Percentiles rank a stretch among this genome's conserved stretches.
Evolutionary conservation across 2,888 invertebrate genomes (phyloP).

Genomic region (Melangyna quadrimaculata): DNA sequence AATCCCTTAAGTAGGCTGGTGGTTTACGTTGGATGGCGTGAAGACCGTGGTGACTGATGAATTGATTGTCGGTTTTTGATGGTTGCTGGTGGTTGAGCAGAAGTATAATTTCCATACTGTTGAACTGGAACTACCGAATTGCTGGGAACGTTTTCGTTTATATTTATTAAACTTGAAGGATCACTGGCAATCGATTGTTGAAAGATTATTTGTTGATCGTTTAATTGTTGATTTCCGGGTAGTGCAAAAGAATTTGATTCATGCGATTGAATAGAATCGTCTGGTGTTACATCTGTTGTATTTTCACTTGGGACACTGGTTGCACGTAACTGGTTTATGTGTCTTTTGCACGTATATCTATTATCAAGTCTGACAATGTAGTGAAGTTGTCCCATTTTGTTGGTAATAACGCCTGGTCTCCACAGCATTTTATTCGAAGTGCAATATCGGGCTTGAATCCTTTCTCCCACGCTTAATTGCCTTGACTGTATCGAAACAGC

Average conservation of each 20-base stretch:
- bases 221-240: not conserved
- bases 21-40: not conserved
- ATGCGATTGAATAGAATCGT: not conserved
- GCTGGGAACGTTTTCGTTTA: not conserved
- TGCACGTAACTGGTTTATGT: no score
- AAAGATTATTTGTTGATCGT: conserved; percentile 9
- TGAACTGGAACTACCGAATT: not conserved
- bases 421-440: no score
- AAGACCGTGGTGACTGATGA: conserved; percentile 5
- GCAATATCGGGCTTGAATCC: not conserved
- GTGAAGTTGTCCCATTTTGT: not conserved
- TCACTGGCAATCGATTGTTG: not conserved
- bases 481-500: not conserved
- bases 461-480: not conserved
- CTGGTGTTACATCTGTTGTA: not conserved
- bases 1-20: conserved; percentile 2
- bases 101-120: not conserved
- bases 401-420: not conserved
- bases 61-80: not conserved
- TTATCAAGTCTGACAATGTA: no score
- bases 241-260: not conserved
- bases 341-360: no score
- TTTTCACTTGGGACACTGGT: no score
- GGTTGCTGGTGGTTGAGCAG: not conserved
- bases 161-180: not conserved